Conservation (phyloP, 2,113 vertebrate genomes). For the Sturnus vulgaris region DNA sequence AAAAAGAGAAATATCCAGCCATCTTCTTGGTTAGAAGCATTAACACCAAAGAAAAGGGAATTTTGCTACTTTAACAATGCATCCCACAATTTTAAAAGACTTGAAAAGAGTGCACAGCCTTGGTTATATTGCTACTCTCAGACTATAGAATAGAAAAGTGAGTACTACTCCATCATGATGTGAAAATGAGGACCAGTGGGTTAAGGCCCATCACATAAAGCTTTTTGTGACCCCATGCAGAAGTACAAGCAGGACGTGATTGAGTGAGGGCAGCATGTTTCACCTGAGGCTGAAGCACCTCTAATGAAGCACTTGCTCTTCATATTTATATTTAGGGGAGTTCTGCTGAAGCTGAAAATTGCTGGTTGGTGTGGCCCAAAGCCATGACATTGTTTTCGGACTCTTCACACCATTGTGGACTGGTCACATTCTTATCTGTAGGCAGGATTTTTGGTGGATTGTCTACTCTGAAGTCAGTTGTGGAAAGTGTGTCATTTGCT, state of each 20-base stretch:
- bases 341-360: not conserved
- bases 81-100: not conserved
- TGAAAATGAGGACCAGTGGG: not conserved
- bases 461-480: not conserved
- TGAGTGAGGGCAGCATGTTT: rapidly evolving
- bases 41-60: not conserved
- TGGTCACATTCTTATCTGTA: not conserved
- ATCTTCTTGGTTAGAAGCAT: not conserved
- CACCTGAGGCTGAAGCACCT: not conserved
- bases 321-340: not conserved
- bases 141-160: not conserved
- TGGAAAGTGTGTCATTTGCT: not conserved
- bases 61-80: not conserved
- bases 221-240: not conserved
- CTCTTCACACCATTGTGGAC: rapidly evolving
- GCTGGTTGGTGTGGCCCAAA: not conserved
- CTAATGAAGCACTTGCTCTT: rapidly evolving
- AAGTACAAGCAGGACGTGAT: not conserved
- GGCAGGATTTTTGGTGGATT: rapidly evolving
- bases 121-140: not conserved
- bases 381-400: not conserved
- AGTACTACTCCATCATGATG: not conserved
- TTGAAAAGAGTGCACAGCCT: not conserved
- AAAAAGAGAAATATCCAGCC: not conserved
- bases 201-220: not conserved